Conservation (phyloP, 2,888 invertebrate genomes). For the Xanthia togata region DNA sequence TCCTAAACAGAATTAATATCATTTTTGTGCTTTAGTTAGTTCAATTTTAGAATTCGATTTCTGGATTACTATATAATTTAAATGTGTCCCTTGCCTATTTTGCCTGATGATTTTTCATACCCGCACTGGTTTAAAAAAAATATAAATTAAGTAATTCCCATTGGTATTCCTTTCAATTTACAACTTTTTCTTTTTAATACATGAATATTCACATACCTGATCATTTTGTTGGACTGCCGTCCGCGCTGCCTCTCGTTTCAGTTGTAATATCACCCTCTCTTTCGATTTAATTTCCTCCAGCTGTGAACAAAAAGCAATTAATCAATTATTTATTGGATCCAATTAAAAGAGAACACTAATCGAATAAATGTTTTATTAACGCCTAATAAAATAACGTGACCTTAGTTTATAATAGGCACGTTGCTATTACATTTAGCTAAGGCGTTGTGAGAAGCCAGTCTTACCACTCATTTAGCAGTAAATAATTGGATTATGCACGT, state of each 20-base stretch:
- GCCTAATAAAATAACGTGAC: conserved; percentile 35
- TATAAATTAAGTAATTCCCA: background rate
- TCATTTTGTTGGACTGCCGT: conserved; percentile 77
- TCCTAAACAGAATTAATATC: background rate
- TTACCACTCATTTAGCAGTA: background rate
- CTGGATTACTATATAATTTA: background rate
- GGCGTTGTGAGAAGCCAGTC: conserved; percentile 31
- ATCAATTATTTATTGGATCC: conserved; percentile 12
- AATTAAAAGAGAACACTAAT: background rate
- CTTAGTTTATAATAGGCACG: background rate
- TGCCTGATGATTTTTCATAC: background rate
- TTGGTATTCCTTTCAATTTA: background rate
- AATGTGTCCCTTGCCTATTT: background rate
- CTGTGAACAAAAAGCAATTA: conserved; percentile 80
- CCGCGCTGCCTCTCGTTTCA: conserved; percentile 85
- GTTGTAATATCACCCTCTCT: conserved; percentile 91
- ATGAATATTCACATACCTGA: conserved; percentile 75
- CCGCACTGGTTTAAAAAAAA: too few species aligned
- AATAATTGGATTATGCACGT: conserved; percentile 42
- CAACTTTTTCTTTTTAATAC: background rate
- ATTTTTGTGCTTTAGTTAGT: background rate
- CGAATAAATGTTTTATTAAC: background rate
- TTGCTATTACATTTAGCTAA: conserved; percentile 46
- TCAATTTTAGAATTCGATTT: background rate
- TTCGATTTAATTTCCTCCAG: conserved; percentile 94